These are phyloP conservation scores for Otolemur crassicaudatus DNA, from an alignment of 2,797 vertebrate genomes.

Conservation along the genomic window DNA sequence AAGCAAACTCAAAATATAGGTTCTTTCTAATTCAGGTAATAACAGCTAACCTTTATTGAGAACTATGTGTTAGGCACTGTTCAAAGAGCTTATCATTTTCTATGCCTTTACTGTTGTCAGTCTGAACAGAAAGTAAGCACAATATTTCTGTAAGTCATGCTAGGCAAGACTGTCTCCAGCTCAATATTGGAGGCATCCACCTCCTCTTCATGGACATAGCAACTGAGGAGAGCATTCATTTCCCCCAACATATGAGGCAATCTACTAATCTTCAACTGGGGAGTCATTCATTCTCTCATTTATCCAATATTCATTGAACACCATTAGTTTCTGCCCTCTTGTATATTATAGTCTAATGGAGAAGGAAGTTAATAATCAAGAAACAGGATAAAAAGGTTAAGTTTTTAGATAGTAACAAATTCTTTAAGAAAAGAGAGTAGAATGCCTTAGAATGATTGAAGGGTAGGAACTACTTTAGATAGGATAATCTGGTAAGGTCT, in stretches of 20 bases:
- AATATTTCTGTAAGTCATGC: background rate
- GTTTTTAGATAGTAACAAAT: constrained; percentile 13
- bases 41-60: background rate
- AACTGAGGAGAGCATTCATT: background rate
- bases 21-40: constrained; percentile 12
- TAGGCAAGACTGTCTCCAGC: background rate
- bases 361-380: constrained; percentile 26
- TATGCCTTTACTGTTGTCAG: background rate
- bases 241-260: background rate
- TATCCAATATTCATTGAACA: background rate
- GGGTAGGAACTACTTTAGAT: background rate
- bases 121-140: constrained; percentile 35
- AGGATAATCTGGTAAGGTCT: background rate
- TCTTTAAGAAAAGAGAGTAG: constrained; percentile 48
- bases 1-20: constrained; percentile 1
- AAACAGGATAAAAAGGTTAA: background rate
- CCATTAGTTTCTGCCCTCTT: constrained; percentile 42
- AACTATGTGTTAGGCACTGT: background rate
- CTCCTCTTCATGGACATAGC: background rate
- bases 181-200: background rate
- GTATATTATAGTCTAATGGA: constrained; percentile 39
- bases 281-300: constrained; percentile 23
- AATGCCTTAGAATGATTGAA: background rate
- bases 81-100: constrained; percentile 16
- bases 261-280: background rate